Evolutionary conservation across 2,888 invertebrate species (phyloP), one percentile per base, ranked within the genome.

Genomic region (Aleiodes testaceus): DNA sequence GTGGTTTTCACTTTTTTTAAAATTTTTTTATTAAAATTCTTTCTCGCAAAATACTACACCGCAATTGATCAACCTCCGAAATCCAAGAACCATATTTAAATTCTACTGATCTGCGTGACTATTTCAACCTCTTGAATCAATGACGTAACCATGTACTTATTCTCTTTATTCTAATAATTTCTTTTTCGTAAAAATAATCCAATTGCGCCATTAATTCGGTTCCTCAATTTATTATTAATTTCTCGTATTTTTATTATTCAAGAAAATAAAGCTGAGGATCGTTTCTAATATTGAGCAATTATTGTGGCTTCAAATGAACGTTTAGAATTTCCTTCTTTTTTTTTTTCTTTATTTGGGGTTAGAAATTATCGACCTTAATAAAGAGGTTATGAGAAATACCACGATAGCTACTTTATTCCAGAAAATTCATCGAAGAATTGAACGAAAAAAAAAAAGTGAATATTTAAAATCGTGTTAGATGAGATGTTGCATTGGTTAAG

Each of bases 341-440:
- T 47, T 47, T 47, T 47, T 4, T 47, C 4, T 47, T 14, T 4
- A 3, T 59, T 26, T 36, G 36, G 36, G 36, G 18, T 59, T 59
- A 42, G 59, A 42, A 36, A 14, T 36, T 36, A 59, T 59, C 59
- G 59, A 42, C 59, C 59, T 42, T 59, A 59, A 59, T 59, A 59
- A 36, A 36, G 59, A 59, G 59, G 59, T 59, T 59, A 59, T 42
- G 42, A 59, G 42, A 59, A 59, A 59, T 59, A 42, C 59, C 59
- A 59, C 18, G 59, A 42, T 59, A 42, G 59, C 55, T 59, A 59
- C 36, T 42, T 59, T 12, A 59, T 59, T 59, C 16, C 16, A 59
- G 16, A 55, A 55, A 55, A 30, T 30, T 5, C 1, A 18, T 7
- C n/a, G 30, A 55, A 36, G 36, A 36, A 36, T 36, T 36, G 26